Base-by-base conservation (phyloP, 2,888 invertebrate species). In the Polydrusus cervinus region DNA sequence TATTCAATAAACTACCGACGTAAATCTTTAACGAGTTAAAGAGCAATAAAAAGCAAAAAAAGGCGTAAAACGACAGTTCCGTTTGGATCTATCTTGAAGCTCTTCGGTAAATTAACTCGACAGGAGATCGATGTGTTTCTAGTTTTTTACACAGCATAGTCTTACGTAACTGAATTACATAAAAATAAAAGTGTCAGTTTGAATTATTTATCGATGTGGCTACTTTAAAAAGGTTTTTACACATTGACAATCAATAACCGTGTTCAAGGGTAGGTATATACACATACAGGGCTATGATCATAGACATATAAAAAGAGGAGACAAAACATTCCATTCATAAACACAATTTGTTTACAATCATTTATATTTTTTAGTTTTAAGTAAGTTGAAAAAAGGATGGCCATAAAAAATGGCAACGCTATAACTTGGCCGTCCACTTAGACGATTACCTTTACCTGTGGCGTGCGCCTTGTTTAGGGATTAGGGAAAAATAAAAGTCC, bases 1-100 rank as follows among this genome's bases (percentile, higher is more conserved):
- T 18, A 60, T 60, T 38, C 16, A 60, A 38, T 38, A 38, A 60
- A 60, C 38, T 38, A 60, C 38, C 18, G 38, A 16, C 16, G 34
- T 60, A 60, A 60, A 60, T 38, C 38, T 38, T 60, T 60, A 60
- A 60, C 57, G 38, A 60, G 57, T 60, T 60, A 60, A 60, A 60
- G 38, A 60, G 38, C 57, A 60, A 60, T 60, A 60, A 60, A 60
- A 38, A 60, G 16, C 16, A 60, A 1, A 60, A 38, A 60, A 60
- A 60, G 57, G 57, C 57, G 57, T 60, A 60, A 60, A 60, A 60
- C 57, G 57, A 60, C 57, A 38, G 57, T 60, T 60, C 18, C 57
- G 57, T 14, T 38, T 60, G 38, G 18, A 60, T 60, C 57, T 60
- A 60, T 60, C 57, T 60, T 60, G 30, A 60, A 60, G 57, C 57